Conservation (phyloP, 2,888 invertebrate species). For the Aromia moschata region DNA sequence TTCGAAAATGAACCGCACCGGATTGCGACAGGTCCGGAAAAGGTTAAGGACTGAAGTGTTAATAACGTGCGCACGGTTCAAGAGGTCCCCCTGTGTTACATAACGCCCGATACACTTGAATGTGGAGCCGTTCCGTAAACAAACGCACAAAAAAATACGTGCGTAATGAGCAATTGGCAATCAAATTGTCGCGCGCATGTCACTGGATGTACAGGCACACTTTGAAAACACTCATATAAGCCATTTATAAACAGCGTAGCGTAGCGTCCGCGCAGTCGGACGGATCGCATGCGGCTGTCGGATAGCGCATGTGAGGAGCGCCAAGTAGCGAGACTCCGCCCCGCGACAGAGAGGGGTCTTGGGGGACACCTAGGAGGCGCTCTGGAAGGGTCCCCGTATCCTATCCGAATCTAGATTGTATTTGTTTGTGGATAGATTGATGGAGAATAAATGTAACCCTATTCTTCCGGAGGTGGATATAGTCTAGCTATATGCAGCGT, state of each 20-base stretch:
- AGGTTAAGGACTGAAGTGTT: constrained; percentile 22
- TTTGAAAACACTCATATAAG: constrained; percentile 33
- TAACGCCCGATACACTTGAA: constrained; percentile 41
- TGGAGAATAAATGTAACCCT: constrained; percentile 31
- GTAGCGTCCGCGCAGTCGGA: constrained; percentile 57
- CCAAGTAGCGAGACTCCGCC: constrained; percentile 52
- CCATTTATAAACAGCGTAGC: constrained; percentile 32
- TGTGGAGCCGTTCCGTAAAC: constrained; percentile 42
- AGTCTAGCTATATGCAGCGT: not conserved
- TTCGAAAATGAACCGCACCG: constrained; percentile 34
- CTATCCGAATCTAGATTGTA: constrained; percentile 54
- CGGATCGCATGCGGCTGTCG: constrained; percentile 56
- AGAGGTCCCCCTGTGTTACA: constrained; percentile 33
- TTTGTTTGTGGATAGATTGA: constrained; percentile 46
- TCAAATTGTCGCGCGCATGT: constrained; percentile 51
- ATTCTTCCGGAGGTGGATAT: constrained; percentile 20
- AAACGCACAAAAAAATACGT: constrained; percentile 42
- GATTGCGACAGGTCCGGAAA: constrained; percentile 24
- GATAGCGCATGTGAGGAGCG: constrained; percentile 55
- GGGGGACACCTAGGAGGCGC: constrained; percentile 49
- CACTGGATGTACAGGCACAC: constrained; percentile 43
- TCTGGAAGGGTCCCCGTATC: constrained; percentile 52
- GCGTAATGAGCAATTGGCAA: constrained; percentile 40
- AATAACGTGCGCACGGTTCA: constrained; percentile 31
- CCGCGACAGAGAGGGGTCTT: constrained; percentile 48